phyloP scores from a whole-genome alignment of 2,113 vertebrate species.

The Strigops habroptila region DNA sequence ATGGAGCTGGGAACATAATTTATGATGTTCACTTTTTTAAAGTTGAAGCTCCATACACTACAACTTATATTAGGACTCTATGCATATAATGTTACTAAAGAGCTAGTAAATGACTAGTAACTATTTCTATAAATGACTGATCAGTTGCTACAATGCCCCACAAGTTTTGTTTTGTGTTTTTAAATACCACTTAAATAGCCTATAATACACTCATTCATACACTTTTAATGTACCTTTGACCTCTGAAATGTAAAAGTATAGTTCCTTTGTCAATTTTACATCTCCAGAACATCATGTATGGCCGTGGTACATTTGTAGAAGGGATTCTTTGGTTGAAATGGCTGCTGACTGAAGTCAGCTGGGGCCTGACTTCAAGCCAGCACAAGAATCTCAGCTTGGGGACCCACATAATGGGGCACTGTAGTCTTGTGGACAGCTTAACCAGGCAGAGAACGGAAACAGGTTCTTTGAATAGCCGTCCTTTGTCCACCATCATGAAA shows the following conservation, averaged over 20 bases:
- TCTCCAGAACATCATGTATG: not conserved
- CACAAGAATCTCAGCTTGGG: not conserved
- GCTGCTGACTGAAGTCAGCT: conserved; percentile 31
- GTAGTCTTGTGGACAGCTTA: conserved; percentile 2
- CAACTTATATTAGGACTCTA: not conserved
- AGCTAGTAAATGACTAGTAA: not conserved
- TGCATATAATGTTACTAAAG: not conserved
- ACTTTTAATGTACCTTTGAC: not conserved
- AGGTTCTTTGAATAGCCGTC: conserved; percentile 37
- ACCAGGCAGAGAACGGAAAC: not conserved
- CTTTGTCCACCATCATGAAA: conserved; percentile 47
- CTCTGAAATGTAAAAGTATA: not conserved
- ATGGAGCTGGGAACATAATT: conserved; percentile 19
- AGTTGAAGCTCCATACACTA: not conserved
- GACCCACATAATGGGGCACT: conserved; percentile 9
- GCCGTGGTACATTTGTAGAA: not conserved
- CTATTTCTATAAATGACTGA: not conserved
- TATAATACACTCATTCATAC: not conserved
- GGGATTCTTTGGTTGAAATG: not conserved
- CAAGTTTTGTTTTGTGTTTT: not conserved
- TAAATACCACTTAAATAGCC: not conserved
- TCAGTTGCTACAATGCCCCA: not conserved
- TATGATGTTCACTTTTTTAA: conserved; percentile 10
- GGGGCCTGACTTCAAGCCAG: not conserved
- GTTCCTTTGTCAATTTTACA: not conserved